These are phyloP conservation scores for Squalus acanthias DNA, from an alignment of 2,797 vertebrate species.

Conservation along the genomic window DNA sequence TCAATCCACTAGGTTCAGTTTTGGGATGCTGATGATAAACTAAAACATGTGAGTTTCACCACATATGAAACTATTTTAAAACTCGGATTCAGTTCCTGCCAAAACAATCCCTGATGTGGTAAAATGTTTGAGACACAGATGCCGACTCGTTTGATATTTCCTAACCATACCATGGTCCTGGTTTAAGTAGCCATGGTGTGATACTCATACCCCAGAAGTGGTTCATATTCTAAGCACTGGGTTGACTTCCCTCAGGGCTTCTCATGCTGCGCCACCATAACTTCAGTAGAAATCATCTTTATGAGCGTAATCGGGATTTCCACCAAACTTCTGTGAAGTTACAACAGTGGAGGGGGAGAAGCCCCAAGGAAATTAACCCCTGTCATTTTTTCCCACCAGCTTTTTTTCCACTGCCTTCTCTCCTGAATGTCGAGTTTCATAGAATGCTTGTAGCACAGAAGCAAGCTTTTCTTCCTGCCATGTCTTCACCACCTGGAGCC, in stretches of 20 bases:
- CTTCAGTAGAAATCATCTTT: background rate
- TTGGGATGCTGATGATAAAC: background rate
- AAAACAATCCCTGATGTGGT: background rate
- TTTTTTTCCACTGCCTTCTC: background rate
- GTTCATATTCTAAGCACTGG: background rate
- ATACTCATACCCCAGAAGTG: background rate
- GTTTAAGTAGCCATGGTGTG: background rate
- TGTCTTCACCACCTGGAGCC: background rate
- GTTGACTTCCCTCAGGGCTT: background rate
- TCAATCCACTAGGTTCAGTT: background rate
- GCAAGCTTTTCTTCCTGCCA: background rate
- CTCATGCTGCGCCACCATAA: background rate
- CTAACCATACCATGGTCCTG: background rate
- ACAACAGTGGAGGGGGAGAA: background rate
- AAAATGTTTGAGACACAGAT: background rate
- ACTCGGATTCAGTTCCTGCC: background rate
- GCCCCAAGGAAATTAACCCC: background rate
- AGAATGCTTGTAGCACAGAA: background rate
- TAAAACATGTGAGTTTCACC: background rate
- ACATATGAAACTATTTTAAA: conserved; percentile 8
- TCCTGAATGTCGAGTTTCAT: background rate
- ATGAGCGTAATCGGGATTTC: background rate
- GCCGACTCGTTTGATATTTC: background rate
- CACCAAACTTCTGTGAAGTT: background rate
- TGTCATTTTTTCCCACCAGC: background rate